Evolutionary conservation across 1,140 invertebrate genomes (phyloP), one percentile per base, ranked within the genome.

Genomic region (Drosophila burlai): DNA sequence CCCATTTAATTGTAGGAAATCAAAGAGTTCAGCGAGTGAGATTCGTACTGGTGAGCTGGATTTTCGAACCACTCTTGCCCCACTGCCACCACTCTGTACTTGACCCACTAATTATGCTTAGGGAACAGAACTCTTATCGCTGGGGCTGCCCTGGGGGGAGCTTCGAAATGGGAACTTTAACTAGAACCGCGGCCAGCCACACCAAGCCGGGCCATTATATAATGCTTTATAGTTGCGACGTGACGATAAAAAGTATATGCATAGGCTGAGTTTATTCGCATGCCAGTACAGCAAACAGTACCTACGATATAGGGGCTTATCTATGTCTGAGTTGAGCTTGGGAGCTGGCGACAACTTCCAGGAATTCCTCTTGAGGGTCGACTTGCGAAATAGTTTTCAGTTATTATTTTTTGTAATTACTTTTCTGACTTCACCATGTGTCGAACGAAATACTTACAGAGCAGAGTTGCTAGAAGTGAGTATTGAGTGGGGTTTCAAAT

Each of bases 21-120:
- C 13, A 5, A 26, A 45, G 18, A 42, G 15, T 43, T 36, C 11
- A 16, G 24, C 21, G 29, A 71, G 31, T 26, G 57, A n/a, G 55
- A 38, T 54, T 24, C 21, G 16, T 49, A 63, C 18, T 38, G 7
- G 21, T 29, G 46, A 61, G 59, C 61, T 49, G 54, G 74, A 65
- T 82, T 18, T 46, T 26, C 18, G 36, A 45, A 18, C 59, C 47
- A 57, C 46, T 46, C 26, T 59, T 34, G 15, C 31, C 26, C 40
- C 36, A 61, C 49, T 62, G 24, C 58, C 58, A 42, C 38, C 63
- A 21, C 36, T 18, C 50, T 74, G 85, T 80, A 85, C 85, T 90
- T 90, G 85, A 90, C 85, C 85, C 85, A 90, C 69, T 81, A 82
- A 84, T 69, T 76, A 76, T 77, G 57, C 82, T 58, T 52, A 55